phyloP scores from a whole-genome alignment of 2,797 vertebrate genomes.

The Coregonus ussuriensis region DNA sequence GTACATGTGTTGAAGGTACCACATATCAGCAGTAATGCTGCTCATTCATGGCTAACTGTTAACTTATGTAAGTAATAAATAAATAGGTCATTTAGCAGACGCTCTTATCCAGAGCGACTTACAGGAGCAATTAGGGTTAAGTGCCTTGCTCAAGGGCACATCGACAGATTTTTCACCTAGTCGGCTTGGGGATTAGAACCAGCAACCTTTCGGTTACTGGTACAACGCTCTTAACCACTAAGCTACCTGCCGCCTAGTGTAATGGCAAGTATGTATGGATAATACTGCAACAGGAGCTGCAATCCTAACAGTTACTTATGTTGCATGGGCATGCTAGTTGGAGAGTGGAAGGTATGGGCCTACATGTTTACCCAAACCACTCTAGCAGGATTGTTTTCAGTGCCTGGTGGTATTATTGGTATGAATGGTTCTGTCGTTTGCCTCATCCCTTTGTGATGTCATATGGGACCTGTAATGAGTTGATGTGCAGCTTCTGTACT shows the following conservation, averaged over 20 bases:
- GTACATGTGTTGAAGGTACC: not conserved
- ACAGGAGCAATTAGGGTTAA: no score
- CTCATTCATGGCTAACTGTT: constrained; percentile 5
- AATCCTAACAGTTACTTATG: not conserved
- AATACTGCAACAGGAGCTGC: not conserved
- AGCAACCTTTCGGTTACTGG: no score
- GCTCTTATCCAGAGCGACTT: no score
- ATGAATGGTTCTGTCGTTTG: not conserved
- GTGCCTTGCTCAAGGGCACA: no score
- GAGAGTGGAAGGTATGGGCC: not conserved
- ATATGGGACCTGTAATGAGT: not conserved
- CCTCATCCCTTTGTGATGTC: not conserved
- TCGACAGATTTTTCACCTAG: no score
- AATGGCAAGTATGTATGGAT: not conserved
- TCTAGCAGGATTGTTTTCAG: not conserved
- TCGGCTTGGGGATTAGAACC: no score
- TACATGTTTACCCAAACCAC: not conserved
- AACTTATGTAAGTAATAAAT: constrained; percentile 8
- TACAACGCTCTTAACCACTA: no score
- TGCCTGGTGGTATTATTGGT: not conserved
- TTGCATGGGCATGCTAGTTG: not conserved
- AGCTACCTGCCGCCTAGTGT: no score
- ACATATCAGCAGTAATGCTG: not conserved
- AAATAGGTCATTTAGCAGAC: no score
- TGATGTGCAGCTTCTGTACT: not conserved